These are phyloP conservation scores for Arctopsyche grandis DNA, from an alignment of 1,140 invertebrate genomes.

Conservation along the genomic window DNA sequence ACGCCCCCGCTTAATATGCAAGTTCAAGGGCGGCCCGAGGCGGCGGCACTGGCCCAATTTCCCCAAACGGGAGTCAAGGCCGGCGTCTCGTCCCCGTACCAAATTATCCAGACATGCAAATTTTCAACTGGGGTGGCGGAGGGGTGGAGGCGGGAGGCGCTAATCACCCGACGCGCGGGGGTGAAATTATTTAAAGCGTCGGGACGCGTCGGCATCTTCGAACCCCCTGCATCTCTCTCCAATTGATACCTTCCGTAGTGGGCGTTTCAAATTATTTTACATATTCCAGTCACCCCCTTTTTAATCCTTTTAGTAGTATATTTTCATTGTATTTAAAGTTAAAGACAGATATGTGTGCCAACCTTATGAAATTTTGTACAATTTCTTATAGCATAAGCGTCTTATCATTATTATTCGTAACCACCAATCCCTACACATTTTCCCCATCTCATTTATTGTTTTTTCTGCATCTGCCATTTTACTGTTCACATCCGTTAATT, in stretches of 20 bases:
- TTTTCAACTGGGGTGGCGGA: conserved; percentile 1
- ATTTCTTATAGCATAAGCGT: no score
- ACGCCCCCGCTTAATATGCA: conserved; percentile 43
- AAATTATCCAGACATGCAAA: conserved; percentile 53
- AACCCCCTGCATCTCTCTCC: conserved; percentile 5
- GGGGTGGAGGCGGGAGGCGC: conserved; percentile 35
- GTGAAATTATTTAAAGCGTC: conserved; percentile 43
- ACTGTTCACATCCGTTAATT: no score
- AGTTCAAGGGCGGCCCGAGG: conserved; percentile 47
- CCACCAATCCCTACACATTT: no score
- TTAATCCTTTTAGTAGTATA: no score
- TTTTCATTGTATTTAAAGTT: no score
- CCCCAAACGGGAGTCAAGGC: conserved; percentile 50
- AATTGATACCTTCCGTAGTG: background rate
- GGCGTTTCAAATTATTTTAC: background rate
- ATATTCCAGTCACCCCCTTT: no score
- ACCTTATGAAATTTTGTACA: no score
- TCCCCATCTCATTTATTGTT: no score
- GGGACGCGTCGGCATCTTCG: background rate
- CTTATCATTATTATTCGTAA: no score
- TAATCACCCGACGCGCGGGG: conserved; percentile 44
- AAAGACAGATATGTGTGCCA: no score
- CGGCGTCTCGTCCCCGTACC: conserved; percentile 30
- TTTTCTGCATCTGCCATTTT: no score
- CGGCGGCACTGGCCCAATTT: conserved; percentile 50